Percentiles rank a stretch among this genome's conserved stretches.
Evolutionary conservation across 1,140 invertebrate genomes (phyloP).

Genomic region (Dendroctonus ponderosae): DNA sequence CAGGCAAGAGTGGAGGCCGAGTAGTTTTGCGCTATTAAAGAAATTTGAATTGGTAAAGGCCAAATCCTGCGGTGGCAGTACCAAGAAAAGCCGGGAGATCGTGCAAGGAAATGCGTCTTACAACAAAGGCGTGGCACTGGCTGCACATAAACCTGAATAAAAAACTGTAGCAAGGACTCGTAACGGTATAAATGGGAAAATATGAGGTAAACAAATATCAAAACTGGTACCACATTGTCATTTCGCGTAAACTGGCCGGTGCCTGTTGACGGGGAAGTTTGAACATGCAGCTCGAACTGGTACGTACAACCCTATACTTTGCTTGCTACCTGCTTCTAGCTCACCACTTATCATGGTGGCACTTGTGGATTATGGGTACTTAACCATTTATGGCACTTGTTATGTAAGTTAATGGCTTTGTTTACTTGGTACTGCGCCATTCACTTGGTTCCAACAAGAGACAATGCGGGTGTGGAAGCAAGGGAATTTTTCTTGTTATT

Average conservation of each 20-base stretch:
- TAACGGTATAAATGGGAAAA: conserved; percentile 45
- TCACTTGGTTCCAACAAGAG: no score
- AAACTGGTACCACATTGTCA: conserved; percentile 23
- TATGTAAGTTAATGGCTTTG: no score
- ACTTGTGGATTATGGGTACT: conserved; percentile 1
- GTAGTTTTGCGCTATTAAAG: no score
- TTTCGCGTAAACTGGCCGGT: conserved; percentile 22
- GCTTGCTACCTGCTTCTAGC: no score
- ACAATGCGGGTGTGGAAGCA: no score
- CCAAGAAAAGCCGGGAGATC: neutral
- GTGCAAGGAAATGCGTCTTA: conserved; percentile 19
- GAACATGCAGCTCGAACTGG: conserved; percentile 17
- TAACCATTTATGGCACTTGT: no score
- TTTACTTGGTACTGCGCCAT: no score
- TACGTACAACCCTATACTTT: conserved; percentile 3
- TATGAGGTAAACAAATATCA: conserved; percentile 41
- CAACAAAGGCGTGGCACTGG: conserved; percentile 12
- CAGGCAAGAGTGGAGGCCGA: no score
- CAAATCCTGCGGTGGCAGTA: no score
- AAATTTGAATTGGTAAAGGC: no score
- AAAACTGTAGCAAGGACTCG: conserved; percentile 44
- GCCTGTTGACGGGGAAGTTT: conserved; percentile 15
- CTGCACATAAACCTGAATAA: conserved; percentile 13
- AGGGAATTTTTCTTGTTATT: no score
- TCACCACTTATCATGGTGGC: neutral